phyloP scores from a whole-genome alignment of 37 sponge, comb jelly and placozoan genomes.

The Cliona cf. orientalis region DNA sequence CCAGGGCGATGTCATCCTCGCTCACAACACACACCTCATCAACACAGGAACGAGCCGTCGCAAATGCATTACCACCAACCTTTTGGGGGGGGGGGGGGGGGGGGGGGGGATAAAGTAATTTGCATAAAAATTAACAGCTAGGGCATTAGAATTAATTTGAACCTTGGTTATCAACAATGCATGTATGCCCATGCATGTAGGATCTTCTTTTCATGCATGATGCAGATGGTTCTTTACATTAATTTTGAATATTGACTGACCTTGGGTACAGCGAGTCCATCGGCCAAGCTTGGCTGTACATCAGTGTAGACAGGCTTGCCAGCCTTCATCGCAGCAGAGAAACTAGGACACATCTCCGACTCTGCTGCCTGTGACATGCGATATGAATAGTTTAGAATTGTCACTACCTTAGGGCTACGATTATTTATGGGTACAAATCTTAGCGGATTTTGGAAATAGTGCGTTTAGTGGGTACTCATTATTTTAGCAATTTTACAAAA shows the following conservation, averaged over 20 bases:
- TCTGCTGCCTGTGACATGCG: constrained; percentile 86
- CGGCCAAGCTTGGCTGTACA: constrained; percentile 77
- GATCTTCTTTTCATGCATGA: no score
- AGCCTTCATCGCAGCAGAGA: constrained; percentile 75
- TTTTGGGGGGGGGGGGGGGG: no score
- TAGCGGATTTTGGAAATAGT: background rate
- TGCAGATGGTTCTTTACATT: no score
- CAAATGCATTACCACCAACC: constrained; percentile 80
- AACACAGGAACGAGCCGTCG: constrained; percentile 67
- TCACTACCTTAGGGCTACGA: no score
- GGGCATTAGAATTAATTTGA: no score
- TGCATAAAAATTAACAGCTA: no score
- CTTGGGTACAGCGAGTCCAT: constrained; percentile 80
- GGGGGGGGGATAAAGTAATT: constrained; percentile 34
- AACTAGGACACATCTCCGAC: constrained; percentile 77
- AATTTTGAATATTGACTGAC: constrained; percentile 49
- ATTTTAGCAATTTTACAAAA: background rate
- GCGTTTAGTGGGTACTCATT: background rate
- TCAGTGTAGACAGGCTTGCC: constrained; percentile 60
- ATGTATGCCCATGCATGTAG: no score
- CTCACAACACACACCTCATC: constrained; percentile 44
- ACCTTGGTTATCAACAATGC: no score
- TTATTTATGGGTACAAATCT: no score
- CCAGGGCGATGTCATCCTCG: constrained; percentile 81
- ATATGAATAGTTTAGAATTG: no score